These are phyloP conservation scores for Hemicordylus capensis DNA, from an alignment of 2,113 vertebrate genomes.

Conservation along the genomic window DNA sequence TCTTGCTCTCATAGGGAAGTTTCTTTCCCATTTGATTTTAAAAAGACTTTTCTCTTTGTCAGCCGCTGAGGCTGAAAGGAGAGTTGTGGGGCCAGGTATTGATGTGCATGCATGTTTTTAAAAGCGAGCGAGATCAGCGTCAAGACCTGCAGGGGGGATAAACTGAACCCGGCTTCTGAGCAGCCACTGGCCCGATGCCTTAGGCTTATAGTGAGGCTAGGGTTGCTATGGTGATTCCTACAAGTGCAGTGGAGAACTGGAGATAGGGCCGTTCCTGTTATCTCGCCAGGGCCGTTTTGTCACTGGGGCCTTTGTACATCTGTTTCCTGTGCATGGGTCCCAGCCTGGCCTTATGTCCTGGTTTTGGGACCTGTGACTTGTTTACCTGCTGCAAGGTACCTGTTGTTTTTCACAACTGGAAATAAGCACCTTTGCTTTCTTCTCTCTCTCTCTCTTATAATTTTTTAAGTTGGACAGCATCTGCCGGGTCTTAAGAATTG, in stretches of 20 bases:
- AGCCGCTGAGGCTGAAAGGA: not conserved
- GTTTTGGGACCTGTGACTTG: not conserved
- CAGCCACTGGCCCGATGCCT: not conserved
- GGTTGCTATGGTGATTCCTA: not conserved
- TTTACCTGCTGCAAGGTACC: not conserved
- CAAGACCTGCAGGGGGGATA: not conserved
- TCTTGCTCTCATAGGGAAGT: no score
- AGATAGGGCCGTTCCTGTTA: not conserved
- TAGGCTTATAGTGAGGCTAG: not conserved
- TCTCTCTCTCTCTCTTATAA: not conserved
- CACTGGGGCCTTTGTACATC: slow-evolving; percentile 44
- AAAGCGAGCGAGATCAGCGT: not conserved
- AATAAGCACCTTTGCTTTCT: no score
- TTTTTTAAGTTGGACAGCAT: not conserved
- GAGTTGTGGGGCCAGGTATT: no score
- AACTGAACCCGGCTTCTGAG: fast-evolving
- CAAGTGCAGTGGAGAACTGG: not conserved
- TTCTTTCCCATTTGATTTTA: not conserved
- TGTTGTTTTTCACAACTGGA: not conserved
- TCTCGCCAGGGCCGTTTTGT: not conserved
- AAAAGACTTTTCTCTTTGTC: no score
- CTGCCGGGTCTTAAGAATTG: no score
- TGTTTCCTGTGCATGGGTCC: slow-evolving; percentile 55
- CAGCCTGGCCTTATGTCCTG: not conserved
- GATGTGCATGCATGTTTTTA: not conserved